Base-by-base conservation (phyloP, 2,888 invertebrate species). In the Ophion obscuratus region DNA sequence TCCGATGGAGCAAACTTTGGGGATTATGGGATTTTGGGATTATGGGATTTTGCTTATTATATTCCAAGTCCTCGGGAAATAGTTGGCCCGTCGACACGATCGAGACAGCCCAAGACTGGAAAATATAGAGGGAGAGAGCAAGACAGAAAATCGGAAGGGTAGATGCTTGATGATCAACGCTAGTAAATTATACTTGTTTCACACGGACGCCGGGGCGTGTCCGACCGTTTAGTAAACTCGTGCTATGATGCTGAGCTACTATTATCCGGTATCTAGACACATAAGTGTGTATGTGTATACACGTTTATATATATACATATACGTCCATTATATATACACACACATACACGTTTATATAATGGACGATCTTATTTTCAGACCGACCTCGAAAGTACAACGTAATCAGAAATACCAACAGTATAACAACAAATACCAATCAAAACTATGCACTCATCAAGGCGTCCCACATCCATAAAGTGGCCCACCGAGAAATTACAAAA, bases 171-270 rank as follows among this genome's bases (percentile, higher is more conserved):
- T 80, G 86, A 86, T 86, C 79, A 80, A 67, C 71, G 67, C 57
- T 77, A 47, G 86, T 73, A 88, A 87, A 88, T 88, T 87, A 87
- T 86, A 85, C 74, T 74, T 73, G 87, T 87, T 86, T 88, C 88
- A 87, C 88, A 87, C 87, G 86, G 84, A 84, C 82, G 86, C 67
- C 81, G 87, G 87, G 87, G 87, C 87, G 87, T 88, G 87, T 75
- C 85, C 68, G 66, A 75, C 77, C 87, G 87, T 88, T 88, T 87
- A 88, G 85, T 81, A 78, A 81, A 78, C 84, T 83, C 86, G 86
- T 86, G 86, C 76, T 75, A 61, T 79, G 57, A 44, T 75, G 68
- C 83, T 71, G 77, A 73, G 76, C 77, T 77, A 83, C 83, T 77
- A 77, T 81, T 81, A 53, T 53, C 61, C 47, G 40, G 10, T 20